phyloP scores from a whole-genome alignment of 1,140 invertebrate genomes.

The Cydia splendana region DNA sequence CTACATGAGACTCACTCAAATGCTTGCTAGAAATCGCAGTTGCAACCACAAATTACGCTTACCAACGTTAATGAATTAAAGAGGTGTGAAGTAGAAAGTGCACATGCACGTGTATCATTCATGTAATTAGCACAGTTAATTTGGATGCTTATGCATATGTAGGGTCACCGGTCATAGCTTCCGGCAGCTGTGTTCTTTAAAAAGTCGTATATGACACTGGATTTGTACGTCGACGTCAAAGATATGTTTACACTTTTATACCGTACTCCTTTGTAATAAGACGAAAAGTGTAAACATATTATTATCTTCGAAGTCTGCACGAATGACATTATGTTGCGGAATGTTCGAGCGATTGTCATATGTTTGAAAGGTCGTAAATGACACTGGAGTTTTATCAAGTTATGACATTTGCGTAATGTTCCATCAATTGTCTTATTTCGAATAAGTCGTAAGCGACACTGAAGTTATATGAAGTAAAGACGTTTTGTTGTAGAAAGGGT shows the following conservation, averaged over 20 bases:
- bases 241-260: too few relatives aligned
- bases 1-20: too few relatives aligned
- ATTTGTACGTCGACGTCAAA: background rate
- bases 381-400: too few relatives aligned
- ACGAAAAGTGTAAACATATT: too few relatives aligned
- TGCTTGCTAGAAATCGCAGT: too few relatives aligned
- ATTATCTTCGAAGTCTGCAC: too few relatives aligned
- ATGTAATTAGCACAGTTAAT: conserved; percentile 12
- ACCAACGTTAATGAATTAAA: conserved; percentile 13
- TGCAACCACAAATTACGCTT: background rate
- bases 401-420: too few relatives aligned
- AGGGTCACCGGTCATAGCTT: conserved; percentile 17
- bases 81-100: conserved; percentile 19
- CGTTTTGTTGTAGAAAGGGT: background rate
- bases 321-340: too few relatives aligned
- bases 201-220: background rate
- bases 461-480: background rate
- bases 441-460: background rate
- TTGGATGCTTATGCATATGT: background rate
- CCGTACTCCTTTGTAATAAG: too few relatives aligned
- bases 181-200: background rate
- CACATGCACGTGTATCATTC: conserved; percentile 12
- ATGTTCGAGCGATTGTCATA: too few relatives aligned
- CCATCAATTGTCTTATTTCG: too few relatives aligned
- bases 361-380: too few relatives aligned